Evolutionary conservation across 2,888 invertebrate species (phyloP).

Genomic region (Drosophila neonasuta): DNA sequence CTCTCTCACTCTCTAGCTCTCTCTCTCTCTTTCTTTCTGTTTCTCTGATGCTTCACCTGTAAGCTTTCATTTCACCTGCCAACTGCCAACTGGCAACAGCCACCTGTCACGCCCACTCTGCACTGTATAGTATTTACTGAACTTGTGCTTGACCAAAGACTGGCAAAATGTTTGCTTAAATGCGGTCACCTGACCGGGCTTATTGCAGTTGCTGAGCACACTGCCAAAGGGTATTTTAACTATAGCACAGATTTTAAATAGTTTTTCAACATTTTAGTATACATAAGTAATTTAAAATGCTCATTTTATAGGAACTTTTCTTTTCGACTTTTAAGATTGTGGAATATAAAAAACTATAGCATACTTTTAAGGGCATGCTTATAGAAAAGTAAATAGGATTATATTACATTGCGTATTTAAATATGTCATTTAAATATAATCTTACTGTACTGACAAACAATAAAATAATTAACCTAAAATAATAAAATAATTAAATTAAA

Average conservation of each 20-base stretch:
- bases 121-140: constrained; percentile 21
- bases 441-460: too few relatives aligned
- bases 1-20: background rate
- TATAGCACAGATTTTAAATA: background rate
- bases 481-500: too few relatives aligned
- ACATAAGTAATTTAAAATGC: too few relatives aligned
- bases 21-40: background rate
- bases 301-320: too few relatives aligned
- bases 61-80: background rate
- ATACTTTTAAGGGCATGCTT: background rate
- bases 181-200: constrained; percentile 49
- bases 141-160: constrained; percentile 42
- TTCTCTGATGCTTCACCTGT: constrained; percentile 13
- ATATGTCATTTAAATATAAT: too few relatives aligned
- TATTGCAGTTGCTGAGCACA: constrained; percentile 24
- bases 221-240: background rate
- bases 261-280: background rate
- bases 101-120: constrained; percentile 25
- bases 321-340: too few relatives aligned
- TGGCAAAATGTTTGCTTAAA: constrained; percentile 54
- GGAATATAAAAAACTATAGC: background rate
- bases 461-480: too few relatives aligned
- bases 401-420: background rate
- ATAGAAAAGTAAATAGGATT: background rate
- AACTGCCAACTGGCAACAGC: constrained; percentile 9